These are phyloP conservation scores for Platygyra sinensis DNA, from an alignment of 64 coral and sea anemone species.

Conservation along the genomic window DNA sequence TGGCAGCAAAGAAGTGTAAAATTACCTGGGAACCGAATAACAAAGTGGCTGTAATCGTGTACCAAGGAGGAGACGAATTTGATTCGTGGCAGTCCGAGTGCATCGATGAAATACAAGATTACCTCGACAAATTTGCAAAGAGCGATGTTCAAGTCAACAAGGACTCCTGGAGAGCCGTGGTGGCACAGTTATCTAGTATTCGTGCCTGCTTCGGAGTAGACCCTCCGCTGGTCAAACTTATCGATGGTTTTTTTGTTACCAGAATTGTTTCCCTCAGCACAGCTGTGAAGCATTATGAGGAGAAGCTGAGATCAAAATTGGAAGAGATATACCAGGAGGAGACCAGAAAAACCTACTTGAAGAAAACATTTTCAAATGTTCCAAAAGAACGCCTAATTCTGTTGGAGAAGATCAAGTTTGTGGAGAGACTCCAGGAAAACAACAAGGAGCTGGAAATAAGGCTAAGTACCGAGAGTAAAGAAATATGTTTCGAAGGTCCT, in stretches of 20 bases:
- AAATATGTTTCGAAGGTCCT: conserved; percentile 51
- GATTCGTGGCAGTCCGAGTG: conserved; percentile 45
- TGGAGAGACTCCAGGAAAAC: conserved; percentile 33
- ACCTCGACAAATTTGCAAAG: conserved; percentile 27
- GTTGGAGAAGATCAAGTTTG: conserved; percentile 54
- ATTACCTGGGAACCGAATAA: conserved; percentile 41
- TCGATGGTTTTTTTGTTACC: neutral
- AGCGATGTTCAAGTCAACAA: neutral
- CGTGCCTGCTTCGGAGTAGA: conserved; percentile 5
- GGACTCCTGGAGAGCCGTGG: too few relatives aligned
- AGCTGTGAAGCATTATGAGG: neutral
- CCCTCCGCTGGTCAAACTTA: conserved; percentile 5
- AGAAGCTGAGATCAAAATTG: neutral
- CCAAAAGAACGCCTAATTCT: conserved; percentile 53
- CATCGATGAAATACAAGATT: conserved; percentile 30
- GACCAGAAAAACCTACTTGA: conserved; percentile 30
- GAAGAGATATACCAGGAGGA: conserved; percentile 38
- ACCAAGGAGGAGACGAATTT: neutral
- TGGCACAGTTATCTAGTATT: neutral
- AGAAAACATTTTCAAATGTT: conserved; percentile 13
- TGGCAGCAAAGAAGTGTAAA: conserved; percentile 33
- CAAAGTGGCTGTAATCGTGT: conserved; percentile 22
- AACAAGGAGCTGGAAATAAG: conserved; percentile 45
- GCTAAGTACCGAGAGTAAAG: conserved; percentile 28
- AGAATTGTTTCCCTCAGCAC: conserved; percentile 6